phyloP scores from a whole-genome alignment of 2,113 vertebrate genomes.

The Perca fluviatilis region DNA sequence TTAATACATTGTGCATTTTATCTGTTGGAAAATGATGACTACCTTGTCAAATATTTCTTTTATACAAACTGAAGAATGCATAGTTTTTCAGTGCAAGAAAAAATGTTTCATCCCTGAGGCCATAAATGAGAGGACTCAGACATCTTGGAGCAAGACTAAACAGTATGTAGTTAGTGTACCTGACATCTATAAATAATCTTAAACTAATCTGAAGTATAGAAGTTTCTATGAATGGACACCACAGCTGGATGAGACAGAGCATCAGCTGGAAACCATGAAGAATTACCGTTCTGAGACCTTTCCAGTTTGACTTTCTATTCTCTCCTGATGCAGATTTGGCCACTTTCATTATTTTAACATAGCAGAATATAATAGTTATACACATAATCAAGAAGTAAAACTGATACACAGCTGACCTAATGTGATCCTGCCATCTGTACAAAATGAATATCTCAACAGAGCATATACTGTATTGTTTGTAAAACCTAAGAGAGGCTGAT shows the following conservation, averaged over 20 bases:
- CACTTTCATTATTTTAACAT: slow-evolving; percentile 65
- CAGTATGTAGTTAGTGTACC: slow-evolving; percentile 44
- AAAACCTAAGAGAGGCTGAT: slow-evolving; percentile 4
- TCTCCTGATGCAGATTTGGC: slow-evolving; percentile 65
- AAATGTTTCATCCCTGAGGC: slow-evolving; percentile 66
- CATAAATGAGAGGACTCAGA: slow-evolving; percentile 74
- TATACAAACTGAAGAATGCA: background rate
- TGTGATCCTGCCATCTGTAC: slow-evolving; percentile 59
- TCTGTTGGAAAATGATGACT: background rate
- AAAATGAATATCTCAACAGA: slow-evolving; percentile 22
- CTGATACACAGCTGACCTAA: slow-evolving; percentile 40
- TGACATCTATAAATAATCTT: background rate
- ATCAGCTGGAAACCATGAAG: slow-evolving; percentile 76
- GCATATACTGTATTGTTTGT: background rate
- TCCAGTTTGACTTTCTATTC: slow-evolving; percentile 54
- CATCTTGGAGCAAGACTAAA: slow-evolving; percentile 58
- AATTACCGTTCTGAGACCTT: slow-evolving; percentile 71
- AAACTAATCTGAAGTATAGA: slow-evolving; percentile 6
- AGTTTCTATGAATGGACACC: slow-evolving; percentile 62
- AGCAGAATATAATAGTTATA: slow-evolving; percentile 60
- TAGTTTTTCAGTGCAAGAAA: slow-evolving; percentile 25
- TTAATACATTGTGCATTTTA: background rate
- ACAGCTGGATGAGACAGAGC: slow-evolving; percentile 67
- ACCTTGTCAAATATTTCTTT: background rate
- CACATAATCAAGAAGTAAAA: slow-evolving; percentile 70